Evolutionary conservation across 1,140 invertebrate genomes (phyloP).

Genomic region (Drosophila miranda): DNA sequence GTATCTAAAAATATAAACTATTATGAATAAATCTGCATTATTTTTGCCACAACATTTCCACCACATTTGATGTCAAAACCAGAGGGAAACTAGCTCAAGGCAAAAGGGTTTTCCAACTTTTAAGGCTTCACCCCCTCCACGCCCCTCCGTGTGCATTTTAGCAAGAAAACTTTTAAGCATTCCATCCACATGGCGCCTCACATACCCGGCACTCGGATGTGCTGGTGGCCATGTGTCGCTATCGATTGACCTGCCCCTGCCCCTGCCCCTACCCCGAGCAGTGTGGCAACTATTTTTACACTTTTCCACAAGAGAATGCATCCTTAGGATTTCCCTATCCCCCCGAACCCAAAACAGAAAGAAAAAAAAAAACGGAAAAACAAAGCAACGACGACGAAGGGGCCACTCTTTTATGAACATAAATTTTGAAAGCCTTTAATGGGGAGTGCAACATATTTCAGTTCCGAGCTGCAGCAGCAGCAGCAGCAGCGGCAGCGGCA

Average conservation of each 20-base stretch:
- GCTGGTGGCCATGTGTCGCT: conserved; percentile 16
- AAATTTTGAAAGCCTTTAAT: conserved; percentile 77
- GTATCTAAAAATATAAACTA: background rate
- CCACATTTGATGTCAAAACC: background rate
- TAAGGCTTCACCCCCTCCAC: background rate
- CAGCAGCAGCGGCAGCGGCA: conserved; percentile 46
- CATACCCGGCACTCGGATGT: background rate
- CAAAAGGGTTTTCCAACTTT: conserved; percentile 1
- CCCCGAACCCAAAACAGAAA: background rate
- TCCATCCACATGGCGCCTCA: background rate
- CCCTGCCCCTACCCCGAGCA: conserved; percentile 42
- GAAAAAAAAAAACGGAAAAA: conserved; percentile 17
- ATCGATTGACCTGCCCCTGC: conserved; percentile 51
- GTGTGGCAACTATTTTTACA: conserved; percentile 49
- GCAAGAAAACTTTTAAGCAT: conserved; percentile 24
- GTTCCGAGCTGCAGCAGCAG: conserved; percentile 3
- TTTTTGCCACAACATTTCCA: background rate
- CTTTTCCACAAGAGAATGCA: conserved; percentile 22
- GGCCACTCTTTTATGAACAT: conserved; percentile 67
- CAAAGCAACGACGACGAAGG: conserved; percentile 36
- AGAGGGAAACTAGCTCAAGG: conserved; percentile 6
- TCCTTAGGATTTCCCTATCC: conserved; percentile 9
- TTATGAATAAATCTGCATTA: conserved; percentile 3
- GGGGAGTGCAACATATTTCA: conserved; percentile 60
- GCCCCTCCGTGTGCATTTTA: too few species aligned